Base-by-base conservation (phyloP, 2,113 vertebrate species). In the Amblyornis subalaris region DNA sequence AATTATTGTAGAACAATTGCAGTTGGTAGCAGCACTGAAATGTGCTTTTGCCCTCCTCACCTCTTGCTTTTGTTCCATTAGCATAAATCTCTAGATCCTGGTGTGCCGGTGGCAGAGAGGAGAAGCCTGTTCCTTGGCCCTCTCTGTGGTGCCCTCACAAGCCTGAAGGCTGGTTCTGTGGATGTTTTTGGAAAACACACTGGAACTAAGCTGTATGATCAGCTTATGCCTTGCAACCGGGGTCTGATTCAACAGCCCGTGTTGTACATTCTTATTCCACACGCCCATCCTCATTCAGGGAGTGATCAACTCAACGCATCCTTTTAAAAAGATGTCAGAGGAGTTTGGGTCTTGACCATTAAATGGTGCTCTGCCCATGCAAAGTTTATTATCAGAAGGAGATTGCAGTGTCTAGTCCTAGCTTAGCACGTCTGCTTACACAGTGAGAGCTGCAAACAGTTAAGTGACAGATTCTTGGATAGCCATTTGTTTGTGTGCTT, bases 181-280 rank as follows among this genome's bases (percentile, higher is more conserved):
- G 10, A 7, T 18, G 6, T 22, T 22, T 64, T 50, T 67, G 57
- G 35, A 71, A 65, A 40, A 18, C 35, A 47, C 2, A 4, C 4
- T 35, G 33, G 33, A 48, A 54, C 24, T 62, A 47, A 47, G 9
- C 5, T 81, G 3, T 48, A 7, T 18, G 21, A 36, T 55, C 48
- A 77, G 6, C 19, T 48, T 47, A 53, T 38, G 48, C 9, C 14
- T 81, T 21, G 4, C 14, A 47, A 9, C 23, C 11, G 11, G 44
- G 16, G 28, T 55, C 7, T 0, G 2, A 71, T 84, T 84, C 64
- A 78, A 36, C 22, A 81, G 26, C 19, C 0, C 0, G 0, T 66
- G 85, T 38, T 35, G 12, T 66, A 31, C 1, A 0, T 23, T 8
- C 1, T 73, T 77, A 12, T 67, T 94, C 13, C 19, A n/a, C 6